These are phyloP conservation scores for Schrankia costaestrigalis DNA, from an alignment of 2,888 invertebrate genomes.

Conservation along the genomic window DNA sequence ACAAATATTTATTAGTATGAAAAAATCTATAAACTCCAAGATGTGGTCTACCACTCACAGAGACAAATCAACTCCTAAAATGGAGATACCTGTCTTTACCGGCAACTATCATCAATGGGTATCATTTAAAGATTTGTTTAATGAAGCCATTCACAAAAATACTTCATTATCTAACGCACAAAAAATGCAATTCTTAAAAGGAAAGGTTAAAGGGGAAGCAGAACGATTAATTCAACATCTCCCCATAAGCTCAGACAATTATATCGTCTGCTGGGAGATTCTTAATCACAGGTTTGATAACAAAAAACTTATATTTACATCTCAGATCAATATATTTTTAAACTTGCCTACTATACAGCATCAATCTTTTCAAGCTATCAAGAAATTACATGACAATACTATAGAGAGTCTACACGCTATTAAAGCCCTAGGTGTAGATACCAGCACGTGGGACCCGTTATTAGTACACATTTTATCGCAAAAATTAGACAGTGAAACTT, in stretches of 20 bases:
- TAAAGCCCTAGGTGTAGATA: conserved; percentile 18
- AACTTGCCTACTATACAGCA: conserved; percentile 15
- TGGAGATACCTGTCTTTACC: neutral
- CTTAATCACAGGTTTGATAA: conserved; percentile 23
- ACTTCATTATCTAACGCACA: neutral
- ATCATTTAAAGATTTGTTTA: conserved; percentile 3
- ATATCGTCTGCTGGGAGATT: conserved; percentile 22
- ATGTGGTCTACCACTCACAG: conserved; percentile 1
- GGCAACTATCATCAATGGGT: conserved; percentile 2
- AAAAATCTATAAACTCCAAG: conserved; percentile 1
- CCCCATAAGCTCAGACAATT: conserved; percentile 10
- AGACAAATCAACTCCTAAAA: conserved; percentile 1
- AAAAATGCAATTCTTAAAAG: conserved; percentile 4
- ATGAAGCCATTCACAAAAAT: neutral
- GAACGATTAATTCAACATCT: conserved; percentile 22
- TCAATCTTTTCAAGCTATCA: conserved; percentile 10
- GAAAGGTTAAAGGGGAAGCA: conserved; percentile 13
- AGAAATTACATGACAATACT: conserved; percentile 16
- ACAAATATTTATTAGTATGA: neutral
- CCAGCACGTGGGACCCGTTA: conserved; percentile 22
- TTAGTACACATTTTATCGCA: conserved; percentile 15
- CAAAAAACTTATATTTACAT: conserved; percentile 4
- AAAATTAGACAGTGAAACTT: conserved; percentile 20
- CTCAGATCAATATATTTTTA: conserved; percentile 16
- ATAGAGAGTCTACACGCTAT: conserved; percentile 22